Evolutionary conservation across 2,113 vertebrate genomes (phyloP), one percentile per base, ranked within the genome.

Genomic region (Numenius arquata): DNA sequence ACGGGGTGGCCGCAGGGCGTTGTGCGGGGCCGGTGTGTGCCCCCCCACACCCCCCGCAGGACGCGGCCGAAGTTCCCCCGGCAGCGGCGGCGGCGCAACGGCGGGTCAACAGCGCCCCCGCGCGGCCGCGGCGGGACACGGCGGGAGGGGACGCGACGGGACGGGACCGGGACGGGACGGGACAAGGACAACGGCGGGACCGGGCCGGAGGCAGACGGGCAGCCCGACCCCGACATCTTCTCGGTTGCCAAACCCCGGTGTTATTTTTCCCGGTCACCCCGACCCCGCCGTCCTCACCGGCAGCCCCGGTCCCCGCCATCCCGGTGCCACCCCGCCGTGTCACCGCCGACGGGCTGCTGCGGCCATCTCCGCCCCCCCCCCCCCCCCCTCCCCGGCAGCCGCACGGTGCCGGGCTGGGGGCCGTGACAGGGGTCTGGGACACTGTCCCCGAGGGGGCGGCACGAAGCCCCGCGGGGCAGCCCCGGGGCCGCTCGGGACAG

Each of bases 81-180:
- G 79, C 17, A 43, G 58, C 19, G 45, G 75, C 34, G 43, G 67
- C 36, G 45, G 18, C 32, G 36, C 40, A 90, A 72, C 40, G 62
- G 58, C 89, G 89, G 89, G 77, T 43, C 95, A 94, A 95, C 81
- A 95, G 92, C 95, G 85, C 50, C 92, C 47, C 95, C 92, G 50
- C 18, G 85, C 58, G 95, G 7, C 16, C 55, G 2, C 15, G 15
- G 2, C 0, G 26, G 47, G 34, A 13, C 40, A 36, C 38, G 27
- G n/a, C 22, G 43, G 61, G 22, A 41, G 20, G 17, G 23, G 9
- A 34, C 52, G 26, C 52, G 52, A 29, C 36, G 70, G 48, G 53
- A 11, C 19, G 72, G 52, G 52, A 38, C 20, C n/a, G 47, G 43
- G n/a, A 41, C 36, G 26, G 48, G 48, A 50, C 21, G 27, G 77